Base-by-base conservation (phyloP, 2,113 vertebrate genomes). In the Leptosomus discolor region DNA sequence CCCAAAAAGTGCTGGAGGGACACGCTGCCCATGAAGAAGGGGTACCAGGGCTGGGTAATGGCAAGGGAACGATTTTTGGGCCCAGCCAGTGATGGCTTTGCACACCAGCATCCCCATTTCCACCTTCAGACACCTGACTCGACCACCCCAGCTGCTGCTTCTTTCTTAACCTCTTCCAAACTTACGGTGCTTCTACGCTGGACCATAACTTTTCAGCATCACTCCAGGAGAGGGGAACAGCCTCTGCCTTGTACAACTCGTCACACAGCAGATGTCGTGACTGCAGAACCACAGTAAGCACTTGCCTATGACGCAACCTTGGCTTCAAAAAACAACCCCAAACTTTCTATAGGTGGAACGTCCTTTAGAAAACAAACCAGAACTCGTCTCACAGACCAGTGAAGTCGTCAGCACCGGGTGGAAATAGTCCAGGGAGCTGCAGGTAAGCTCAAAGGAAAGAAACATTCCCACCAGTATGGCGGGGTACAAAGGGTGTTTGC, bases 141-240 rank as follows among this genome's bases (percentile, higher is more conserved):
- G 8, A 26, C 34, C 19, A 15, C 32, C 27, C 24, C 69, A 51
- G 5, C 26, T 48, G 21, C 36, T 19, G 1, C 19, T 84, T 30
- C 29, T n/a, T 26, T 24, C 68, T 18, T 7, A 17, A 12, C 29
- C 8, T n/a, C n/a, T 50, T 53, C 56, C 41, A 57, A 51, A 27
- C 30, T 41, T 14, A 11, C 0, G 1, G 19, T 2, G 36, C 30
- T 41, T 76, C n/a, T 43, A 0, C 3, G 21, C 19, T 36, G 12
- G 51, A 21, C 22, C 14, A 5, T 12, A 15, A 16, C 8, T 64
- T 46, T 41, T 15, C 39, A 41, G 37, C 37, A 20, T 68, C 50
- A 2, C 63, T 32, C 73, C 41, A 29, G 39, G 46, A 56, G 12
- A 67, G 16, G 7, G 12, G 57, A 85, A 63, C 5, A n/a, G 34